These are phyloP conservation scores for Bilobella aurantiaca DNA, from an alignment of 1,140 invertebrate genomes.

Conservation along the genomic window DNA sequence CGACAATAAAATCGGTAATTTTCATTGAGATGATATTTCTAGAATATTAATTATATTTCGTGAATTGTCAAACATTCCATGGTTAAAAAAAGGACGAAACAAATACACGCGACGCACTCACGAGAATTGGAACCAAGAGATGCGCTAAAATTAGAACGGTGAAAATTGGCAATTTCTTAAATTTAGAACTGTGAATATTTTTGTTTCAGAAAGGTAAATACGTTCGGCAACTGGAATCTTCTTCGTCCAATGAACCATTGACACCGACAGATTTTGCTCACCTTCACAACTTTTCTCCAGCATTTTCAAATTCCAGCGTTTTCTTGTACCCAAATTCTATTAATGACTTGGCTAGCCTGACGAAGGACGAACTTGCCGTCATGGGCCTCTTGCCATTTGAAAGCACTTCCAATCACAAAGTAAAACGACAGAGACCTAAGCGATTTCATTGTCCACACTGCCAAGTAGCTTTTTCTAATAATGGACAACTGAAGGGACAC, in stretches of 20 bases:
- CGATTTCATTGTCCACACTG: constrained; percentile 80
- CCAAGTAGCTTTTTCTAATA: constrained; percentile 80
- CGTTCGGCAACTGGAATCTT: not conserved
- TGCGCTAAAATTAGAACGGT: too few relatives aligned
- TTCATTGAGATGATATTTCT: too few relatives aligned
- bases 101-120: too few relatives aligned
- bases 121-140: too few relatives aligned
- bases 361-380: constrained; percentile 27
- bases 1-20: too few relatives aligned
- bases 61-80: too few relatives aligned
- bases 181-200: too few relatives aligned
- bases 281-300: constrained; percentile 3
- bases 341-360: constrained; percentile 32
- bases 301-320: constrained; percentile 15
- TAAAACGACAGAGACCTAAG: constrained; percentile 69
- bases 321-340: constrained; percentile 24
- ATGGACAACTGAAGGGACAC: constrained; percentile 83
- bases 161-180: too few relatives aligned
- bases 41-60: too few relatives aligned
- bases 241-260: constrained; percentile 3
- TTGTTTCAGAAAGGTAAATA: too few relatives aligned
- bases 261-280: constrained; percentile 2
- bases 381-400: constrained; percentile 32
- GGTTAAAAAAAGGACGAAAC: too few relatives aligned
- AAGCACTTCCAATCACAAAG: constrained; percentile 43